Evolutionary conservation across 1,140 invertebrate species (phyloP), one percentile per base, ranked within the genome.

Genomic region (Pomacea maculata): DNA sequence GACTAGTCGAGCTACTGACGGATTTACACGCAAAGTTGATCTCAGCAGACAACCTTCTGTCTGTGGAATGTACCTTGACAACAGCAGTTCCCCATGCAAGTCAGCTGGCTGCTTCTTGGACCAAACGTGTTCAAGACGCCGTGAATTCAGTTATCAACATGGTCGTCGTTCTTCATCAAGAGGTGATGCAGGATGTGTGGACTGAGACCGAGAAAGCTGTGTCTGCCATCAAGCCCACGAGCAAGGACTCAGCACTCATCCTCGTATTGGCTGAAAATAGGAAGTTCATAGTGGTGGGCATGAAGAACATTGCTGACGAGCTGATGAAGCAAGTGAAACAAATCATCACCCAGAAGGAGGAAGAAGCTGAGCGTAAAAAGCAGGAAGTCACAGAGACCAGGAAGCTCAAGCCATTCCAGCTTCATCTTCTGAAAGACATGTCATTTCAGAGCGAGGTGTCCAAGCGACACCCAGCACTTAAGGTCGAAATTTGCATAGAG

Each of bases 321-420:
- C n/a, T 86, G 34, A 64, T 54, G 11, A 74, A 80, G 17, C 12
- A 86, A 52, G 34, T 85, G 6, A 76, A 80, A 17, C 12, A 74
- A 21, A 77, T 82, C 1, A 71, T 79, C 12, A 72, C 3, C 12
- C 55, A 71, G 17, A 78, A 80, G 25, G 80, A 78, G 19, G 82
- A 70, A 17, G 82, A 83, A 6, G 52, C 81, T 52, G 80, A 85
- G 25, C 72, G 76, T 19, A 85, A 84, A 67, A 84, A 82, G 55
- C 64, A 85, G 54, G 81, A 83, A 70, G 65, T 86, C 0, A 81
- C 75, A n/a, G 84, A 86, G 74, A 82, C 76, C 0, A 54, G n/a
- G n/a, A 57, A 52, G 0, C 61, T 85, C 15, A 80, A 82, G 45
- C 64, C 61, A 45, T 61, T 70, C 63, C 75, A 84, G 75, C 34